phyloP scores from a whole-genome alignment of 2,888 invertebrate species.

The Petrolisthes manimaculis region DNA sequence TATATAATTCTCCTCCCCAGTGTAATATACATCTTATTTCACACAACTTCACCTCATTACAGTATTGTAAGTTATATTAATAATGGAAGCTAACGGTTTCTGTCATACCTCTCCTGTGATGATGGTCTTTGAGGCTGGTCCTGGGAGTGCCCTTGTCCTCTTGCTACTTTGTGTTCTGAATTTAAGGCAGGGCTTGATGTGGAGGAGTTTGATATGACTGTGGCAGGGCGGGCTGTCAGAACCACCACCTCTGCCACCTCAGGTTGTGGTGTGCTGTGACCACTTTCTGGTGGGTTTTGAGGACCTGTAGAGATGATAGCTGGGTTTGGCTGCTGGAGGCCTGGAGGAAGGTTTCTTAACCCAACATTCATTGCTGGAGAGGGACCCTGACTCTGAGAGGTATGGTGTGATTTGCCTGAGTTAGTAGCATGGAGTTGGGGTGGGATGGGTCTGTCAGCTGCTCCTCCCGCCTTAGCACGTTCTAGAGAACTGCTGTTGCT shows the following conservation, averaged over 20 bases:
- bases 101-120: conserved; percentile 36
- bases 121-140: neutral
- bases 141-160: conserved; percentile 12
- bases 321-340: conserved; percentile 14
- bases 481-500: conserved; percentile 39
- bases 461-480: conserved; percentile 35
- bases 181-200: conserved; percentile 71
- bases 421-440: neutral
- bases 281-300: conserved; percentile 4
- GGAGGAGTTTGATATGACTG: conserved; percentile 77
- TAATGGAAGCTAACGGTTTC: too few relatives aligned
- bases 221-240: conserved; percentile 76
- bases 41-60: too few relatives aligned
- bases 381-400: conserved; percentile 23
- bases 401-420: neutral
- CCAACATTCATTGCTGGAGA: neutral
- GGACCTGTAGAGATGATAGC: neutral
- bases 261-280: conserved; percentile 29
- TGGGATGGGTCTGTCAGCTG: conserved; percentile 21
- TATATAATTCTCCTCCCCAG: too few relatives aligned
- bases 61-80: too few relatives aligned
- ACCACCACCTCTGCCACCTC: conserved; percentile 56
- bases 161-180: conserved; percentile 24
- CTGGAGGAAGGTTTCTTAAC: neutral
- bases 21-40: too few relatives aligned